phyloP scores from a whole-genome alignment of 2,113 vertebrate species.

The Peromyscus californicus region DNA sequence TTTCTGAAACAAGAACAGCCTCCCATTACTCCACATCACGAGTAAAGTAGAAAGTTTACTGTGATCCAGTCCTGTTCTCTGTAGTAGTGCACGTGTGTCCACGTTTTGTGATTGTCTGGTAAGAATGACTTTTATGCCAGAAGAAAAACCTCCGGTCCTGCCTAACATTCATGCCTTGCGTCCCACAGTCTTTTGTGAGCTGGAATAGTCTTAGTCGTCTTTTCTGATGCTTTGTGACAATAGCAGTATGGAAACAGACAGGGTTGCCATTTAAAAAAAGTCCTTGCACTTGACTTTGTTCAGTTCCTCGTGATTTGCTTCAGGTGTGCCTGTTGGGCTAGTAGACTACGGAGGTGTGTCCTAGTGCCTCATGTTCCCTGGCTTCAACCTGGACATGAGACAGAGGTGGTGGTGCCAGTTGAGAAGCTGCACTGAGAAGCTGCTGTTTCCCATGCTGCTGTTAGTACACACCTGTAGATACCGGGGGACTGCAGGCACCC shows the following conservation, averaged over 20 bases:
- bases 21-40: accelerated
- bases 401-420: background rate
- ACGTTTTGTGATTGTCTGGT: background rate
- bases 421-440: background rate
- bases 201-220: background rate
- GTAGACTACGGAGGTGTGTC: background rate
- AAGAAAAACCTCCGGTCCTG: background rate
- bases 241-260: background rate
- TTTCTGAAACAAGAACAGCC: background rate
- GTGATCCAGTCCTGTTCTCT: background rate
- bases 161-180: accelerated
- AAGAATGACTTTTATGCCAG: background rate
- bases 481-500: background rate
- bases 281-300: background rate
- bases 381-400: background rate
- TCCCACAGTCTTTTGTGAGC: too few species aligned
- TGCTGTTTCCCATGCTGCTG: background rate
- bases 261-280: background rate
- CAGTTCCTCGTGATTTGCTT: background rate
- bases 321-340: background rate
- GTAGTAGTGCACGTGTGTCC: accelerated
- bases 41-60: background rate
- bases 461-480: background rate
- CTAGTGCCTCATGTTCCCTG: too few species aligned
- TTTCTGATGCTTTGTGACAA: background rate